Conservation (phyloP, 2,888 invertebrate species). For the Eledone cirrhosa region DNA sequence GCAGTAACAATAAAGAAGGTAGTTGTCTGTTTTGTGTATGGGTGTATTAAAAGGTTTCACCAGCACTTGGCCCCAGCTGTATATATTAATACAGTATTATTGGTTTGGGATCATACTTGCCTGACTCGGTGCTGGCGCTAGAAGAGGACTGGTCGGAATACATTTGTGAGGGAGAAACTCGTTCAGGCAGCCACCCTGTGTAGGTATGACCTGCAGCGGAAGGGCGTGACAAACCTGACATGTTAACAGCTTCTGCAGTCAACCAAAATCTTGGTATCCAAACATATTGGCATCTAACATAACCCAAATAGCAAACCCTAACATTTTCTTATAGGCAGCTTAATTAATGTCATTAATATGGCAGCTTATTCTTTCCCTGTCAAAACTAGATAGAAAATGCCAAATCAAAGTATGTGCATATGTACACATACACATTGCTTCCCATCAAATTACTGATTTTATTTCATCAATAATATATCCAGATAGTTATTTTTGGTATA, state of each 20-base stretch:
- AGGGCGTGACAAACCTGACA: slow-evolving; percentile 34
- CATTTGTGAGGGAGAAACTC: slow-evolving; percentile 35
- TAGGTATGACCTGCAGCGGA: slow-evolving; percentile 37
- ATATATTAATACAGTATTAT: slow-evolving; percentile 22
- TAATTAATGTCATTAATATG: background rate
- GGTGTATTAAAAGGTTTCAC: background rate
- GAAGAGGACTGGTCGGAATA: slow-evolving; percentile 44
- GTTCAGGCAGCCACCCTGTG: slow-evolving; percentile 42
- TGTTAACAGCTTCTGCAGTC: slow-evolving; percentile 18
- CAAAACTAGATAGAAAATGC: too few relatives aligned
- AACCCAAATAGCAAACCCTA: slow-evolving; percentile 9
- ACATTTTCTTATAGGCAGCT: slow-evolving; percentile 18
- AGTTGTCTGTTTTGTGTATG: slow-evolving; percentile 23
- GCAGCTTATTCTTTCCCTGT: too few relatives aligned
- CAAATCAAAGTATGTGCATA: too few relatives aligned
- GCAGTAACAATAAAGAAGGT: too few relatives aligned
- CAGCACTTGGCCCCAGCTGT: slow-evolving; percentile 22
- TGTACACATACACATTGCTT: too few relatives aligned
- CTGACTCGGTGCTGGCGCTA: slow-evolving; percentile 55
- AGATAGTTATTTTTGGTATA: too few relatives aligned
- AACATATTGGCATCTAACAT: background rate
- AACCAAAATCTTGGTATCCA: slow-evolving; percentile 24
- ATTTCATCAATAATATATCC: too few relatives aligned
- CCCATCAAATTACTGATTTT: too few relatives aligned
- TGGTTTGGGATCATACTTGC: slow-evolving; percentile 39